Evolutionary conservation across 2,888 invertebrate genomes (phyloP).

Genomic region (Volucella inanis): DNA sequence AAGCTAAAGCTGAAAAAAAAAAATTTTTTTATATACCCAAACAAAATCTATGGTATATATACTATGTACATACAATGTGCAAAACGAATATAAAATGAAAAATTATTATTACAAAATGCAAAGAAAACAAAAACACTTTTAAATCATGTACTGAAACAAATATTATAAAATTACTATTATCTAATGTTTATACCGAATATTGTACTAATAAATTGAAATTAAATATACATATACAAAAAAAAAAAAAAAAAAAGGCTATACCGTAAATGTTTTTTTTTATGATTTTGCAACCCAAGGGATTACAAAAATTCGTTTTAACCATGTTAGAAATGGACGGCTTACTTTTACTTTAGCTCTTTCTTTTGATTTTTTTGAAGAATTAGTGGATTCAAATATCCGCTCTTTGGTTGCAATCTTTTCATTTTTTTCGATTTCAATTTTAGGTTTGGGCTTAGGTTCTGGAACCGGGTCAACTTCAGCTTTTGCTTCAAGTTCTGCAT

Average conservation of each 20-base stretch:
- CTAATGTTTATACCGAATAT: slow-evolving; percentile 72
- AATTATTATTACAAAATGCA: slow-evolving; percentile 22
- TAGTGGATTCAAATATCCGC: background rate
- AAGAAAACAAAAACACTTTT: slow-evolving; percentile 35
- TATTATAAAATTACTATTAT: slow-evolving; percentile 67
- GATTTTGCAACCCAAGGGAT: slow-evolving; percentile 3
- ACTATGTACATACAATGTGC: slow-evolving; percentile 45
- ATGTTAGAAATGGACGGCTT: background rate
- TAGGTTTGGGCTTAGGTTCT: background rate
- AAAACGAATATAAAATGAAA: slow-evolving; percentile 56
- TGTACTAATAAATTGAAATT: slow-evolving; percentile 64
- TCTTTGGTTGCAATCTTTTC: background rate
- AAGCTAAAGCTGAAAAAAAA: slow-evolving; percentile 39
- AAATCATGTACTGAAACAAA: slow-evolving; percentile 72
- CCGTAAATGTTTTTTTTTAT: slow-evolving; percentile 2
- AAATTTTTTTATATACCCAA: slow-evolving; percentile 59
- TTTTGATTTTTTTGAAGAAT: background rate
- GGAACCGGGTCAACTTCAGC: background rate
- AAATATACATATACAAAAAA: slow-evolving; percentile 62
- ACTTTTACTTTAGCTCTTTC: background rate
- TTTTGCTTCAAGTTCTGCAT: background rate
- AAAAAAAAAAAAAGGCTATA: slow-evolving; percentile 30
- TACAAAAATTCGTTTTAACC: slow-evolving; percentile 23
- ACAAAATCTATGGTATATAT: slow-evolving; percentile 42
- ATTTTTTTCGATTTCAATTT: background rate